phyloP scores from a whole-genome alignment of 30 jellyfish, hydroid and myxozoan species.

The Rhopilema esculentum region DNA sequence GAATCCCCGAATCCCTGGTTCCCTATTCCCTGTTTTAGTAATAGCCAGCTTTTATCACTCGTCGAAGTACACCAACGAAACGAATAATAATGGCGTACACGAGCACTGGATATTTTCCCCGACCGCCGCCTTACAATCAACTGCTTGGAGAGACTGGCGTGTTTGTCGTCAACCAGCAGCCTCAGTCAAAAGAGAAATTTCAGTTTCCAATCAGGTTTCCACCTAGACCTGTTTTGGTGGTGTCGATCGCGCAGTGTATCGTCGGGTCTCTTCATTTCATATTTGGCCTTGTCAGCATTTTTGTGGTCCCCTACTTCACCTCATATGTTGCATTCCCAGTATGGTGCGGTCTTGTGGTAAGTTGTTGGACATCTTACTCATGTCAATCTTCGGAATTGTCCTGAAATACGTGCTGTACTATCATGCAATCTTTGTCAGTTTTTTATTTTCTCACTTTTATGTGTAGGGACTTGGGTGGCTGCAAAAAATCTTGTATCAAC shows the following conservation, averaged over 20 bases:
- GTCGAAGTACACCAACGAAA: no score
- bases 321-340: constrained; percentile 27
- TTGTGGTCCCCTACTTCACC: background rate
- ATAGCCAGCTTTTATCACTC: background rate
- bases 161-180: constrained; percentile 1
- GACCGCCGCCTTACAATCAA: background rate
- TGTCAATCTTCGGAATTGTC: background rate
- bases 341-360: constrained; percentile 36
- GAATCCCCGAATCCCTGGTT: background rate
- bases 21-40: background rate
- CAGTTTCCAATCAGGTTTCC: constrained; percentile 2
- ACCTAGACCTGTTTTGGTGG: background rate
- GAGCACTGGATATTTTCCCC: background rate
- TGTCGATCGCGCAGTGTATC: background rate
- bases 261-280: background rate
- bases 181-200: background rate
- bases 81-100: background rate
- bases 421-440: no score
- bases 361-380: background rate
- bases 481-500: no score
- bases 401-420: background rate
- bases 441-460: no score
- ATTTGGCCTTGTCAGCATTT: constrained; percentile 10
- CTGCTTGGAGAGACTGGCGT: background rate
- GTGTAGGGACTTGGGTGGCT: no score